A percentile compares a stretch with the other conserved stretches of the same genome.
Evolutionary conservation across 2,888 invertebrate species (phyloP).

Genomic region (Calameuta pallipes): DNA sequence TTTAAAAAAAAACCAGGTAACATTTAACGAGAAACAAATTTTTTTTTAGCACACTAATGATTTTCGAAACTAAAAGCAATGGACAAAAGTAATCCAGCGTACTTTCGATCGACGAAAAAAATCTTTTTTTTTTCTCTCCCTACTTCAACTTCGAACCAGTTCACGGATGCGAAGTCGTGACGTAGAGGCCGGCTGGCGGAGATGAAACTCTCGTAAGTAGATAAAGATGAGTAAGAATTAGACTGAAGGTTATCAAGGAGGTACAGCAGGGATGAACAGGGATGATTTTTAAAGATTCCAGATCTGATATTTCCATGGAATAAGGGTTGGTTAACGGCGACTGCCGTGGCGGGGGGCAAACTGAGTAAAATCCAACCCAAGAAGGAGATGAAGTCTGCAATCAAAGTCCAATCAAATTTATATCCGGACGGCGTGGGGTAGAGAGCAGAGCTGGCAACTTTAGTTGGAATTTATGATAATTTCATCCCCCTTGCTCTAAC

Average conservation of each 20-base stretch:
- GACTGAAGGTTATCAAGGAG: not conserved
- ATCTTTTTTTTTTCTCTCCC: not conserved
- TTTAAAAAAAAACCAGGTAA: not conserved
- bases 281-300: not conserved
- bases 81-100: not conserved
- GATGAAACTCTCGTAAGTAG: not conserved
- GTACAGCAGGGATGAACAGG: not conserved
- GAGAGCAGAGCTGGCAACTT: conserved; percentile 35
- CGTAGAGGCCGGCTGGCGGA: not conserved
- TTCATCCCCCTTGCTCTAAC: conserved; percentile 23
- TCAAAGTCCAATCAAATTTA: conserved; percentile 51
- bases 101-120: not conserved
- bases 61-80: not conserved
- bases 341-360: not conserved
- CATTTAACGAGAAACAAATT: not conserved
- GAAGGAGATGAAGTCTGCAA: conserved; percentile 38
- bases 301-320: not conserved
- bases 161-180: not conserved
- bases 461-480: conserved; percentile 47
- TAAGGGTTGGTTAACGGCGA: not conserved
- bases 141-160: not conserved
- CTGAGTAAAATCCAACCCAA: conserved; percentile 12
- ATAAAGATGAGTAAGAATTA: not conserved
- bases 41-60: not conserved
- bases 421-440: conserved; percentile 35